Conservation (phyloP, 2,888 invertebrate genomes). For the Epistrophe eligans region DNA sequence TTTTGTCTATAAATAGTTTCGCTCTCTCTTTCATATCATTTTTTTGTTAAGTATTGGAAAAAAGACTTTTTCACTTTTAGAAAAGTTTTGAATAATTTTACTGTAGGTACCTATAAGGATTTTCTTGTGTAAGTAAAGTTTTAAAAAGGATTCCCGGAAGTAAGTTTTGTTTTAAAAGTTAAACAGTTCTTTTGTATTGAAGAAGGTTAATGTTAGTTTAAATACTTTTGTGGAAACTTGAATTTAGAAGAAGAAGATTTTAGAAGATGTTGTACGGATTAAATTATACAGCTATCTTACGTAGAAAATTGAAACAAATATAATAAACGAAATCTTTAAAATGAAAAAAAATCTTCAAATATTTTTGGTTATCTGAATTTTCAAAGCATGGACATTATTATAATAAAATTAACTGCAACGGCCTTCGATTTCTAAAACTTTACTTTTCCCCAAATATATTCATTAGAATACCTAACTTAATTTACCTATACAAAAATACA, state of each 20-base stretch:
- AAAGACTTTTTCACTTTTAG: background rate
- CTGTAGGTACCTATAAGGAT: background rate
- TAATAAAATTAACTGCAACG: no score
- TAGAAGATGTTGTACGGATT: no score
- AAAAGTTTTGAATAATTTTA: constrained; percentile 20
- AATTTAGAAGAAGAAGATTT: background rate
- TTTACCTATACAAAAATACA: no score
- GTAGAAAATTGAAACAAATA: no score
- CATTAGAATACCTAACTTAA: no score
- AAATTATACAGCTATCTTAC: no score
- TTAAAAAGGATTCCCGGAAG: background rate
- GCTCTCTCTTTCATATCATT: background rate
- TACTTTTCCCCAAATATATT: no score
- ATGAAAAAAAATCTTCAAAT: no score
- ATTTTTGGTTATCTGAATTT: no score
- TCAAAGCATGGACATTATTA: no score
- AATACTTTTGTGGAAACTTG: background rate
- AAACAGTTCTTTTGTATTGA: background rate
- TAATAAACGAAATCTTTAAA: no score
- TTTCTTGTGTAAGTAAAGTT: background rate
- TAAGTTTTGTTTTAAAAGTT: background rate
- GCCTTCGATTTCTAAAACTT: no score
- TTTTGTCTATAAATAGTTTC: constrained; percentile 24
- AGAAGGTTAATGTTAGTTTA: constrained; percentile 8
- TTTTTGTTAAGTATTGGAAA: constrained; percentile 28